Conservation (phyloP, 2,113 vertebrate species). For the Prionailurus viverrinus region DNA sequence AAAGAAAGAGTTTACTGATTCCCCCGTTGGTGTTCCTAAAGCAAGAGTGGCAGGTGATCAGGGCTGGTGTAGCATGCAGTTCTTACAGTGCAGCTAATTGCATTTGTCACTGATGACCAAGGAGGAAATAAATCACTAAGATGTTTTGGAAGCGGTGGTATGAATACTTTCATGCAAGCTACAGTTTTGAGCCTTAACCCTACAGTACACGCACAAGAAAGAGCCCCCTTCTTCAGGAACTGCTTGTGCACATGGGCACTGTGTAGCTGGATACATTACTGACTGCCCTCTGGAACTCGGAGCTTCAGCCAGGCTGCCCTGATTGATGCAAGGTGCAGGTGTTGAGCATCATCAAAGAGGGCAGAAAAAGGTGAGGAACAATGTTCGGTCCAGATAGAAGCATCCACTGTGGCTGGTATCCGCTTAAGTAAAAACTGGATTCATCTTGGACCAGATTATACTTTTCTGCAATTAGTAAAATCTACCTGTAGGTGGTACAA, state of each 20-base stretch:
- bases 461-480: background rate
- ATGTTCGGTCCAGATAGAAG: background rate
- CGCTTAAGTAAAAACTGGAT: background rate
- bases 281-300: background rate
- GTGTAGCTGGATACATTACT: rapidly evolving
- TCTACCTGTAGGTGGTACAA: background rate
- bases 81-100: background rate
- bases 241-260: background rate
- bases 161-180: background rate
- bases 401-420: background rate
- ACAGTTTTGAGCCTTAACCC: conserved; percentile 69
- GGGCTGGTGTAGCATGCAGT: background rate
- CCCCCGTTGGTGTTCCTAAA: background rate
- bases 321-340: background rate
- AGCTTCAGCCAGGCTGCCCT: background rate
- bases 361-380: background rate
- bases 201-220: background rate
- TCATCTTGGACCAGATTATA: background rate
- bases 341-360: background rate
- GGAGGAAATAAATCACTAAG: conserved; percentile 3
- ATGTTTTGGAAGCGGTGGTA: background rate
- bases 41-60: background rate
- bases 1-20: background rate
- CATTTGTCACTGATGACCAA: background rate
- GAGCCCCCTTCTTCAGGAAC: background rate